Base-by-base conservation (phyloP, 1,140 invertebrate species). In the Rhyacophila brunnea region DNA sequence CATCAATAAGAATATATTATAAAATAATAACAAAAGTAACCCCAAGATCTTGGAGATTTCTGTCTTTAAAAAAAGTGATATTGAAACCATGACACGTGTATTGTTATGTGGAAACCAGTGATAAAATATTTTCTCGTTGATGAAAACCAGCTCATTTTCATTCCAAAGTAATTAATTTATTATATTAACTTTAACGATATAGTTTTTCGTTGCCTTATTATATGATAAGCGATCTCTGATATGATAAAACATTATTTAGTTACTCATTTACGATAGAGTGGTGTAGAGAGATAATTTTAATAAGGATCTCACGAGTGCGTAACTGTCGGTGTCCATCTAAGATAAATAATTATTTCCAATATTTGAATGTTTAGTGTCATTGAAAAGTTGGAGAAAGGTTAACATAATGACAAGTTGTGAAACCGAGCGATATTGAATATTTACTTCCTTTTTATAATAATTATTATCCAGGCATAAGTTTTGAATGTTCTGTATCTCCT, bases 161-260 rank as follows among this genome's bases (percentile, higher is more conserved):
- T 65, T 65, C 63, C 63, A 65, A 65, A 65, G 63, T 18, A 46
- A 34, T 58, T 64, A 57, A 60, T 60, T 60, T 60, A 58, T 61
- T 53, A 55, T 35, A 49, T 64, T 52, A 49, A 11, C 40, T 64
- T 64, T 57, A 63, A 55, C 35, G 45, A 61, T 60, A 60, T 58
- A 61, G 61, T 64, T 64, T 66, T 66, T 54, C 40, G 58, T 66
- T 64, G 58, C 61, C 62, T 61, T 64, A 64, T 52, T 66, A 59
- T 20, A 56, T 56, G 35, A 58, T 66, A 66, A 64, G 61, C 58
- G 58, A 51, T 65, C 55, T 50, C 40, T 61, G 54, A 61, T 65
- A 60, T 60, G 53, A 47, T 50, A 59, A 32, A 60, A 60, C 11
- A 52, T 7, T 49, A 52, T 32, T 49, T 52, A 52, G 32, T 53